Evolutionary conservation across 1,140 invertebrate species (phyloP).

Genomic region (Tribolium madens): DNA sequence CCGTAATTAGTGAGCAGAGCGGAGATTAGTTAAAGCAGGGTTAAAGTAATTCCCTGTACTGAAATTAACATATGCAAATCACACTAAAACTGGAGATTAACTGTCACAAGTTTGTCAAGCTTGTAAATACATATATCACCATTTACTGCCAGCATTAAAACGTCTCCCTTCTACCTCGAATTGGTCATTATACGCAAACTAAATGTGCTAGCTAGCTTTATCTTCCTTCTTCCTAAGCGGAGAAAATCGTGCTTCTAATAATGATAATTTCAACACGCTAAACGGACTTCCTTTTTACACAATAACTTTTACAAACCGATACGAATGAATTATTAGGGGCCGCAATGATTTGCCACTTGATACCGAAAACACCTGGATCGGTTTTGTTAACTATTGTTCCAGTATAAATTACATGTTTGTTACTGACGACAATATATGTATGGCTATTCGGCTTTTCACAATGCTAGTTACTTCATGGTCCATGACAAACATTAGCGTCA

Average conservation of each 20-base stretch:
- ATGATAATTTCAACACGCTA: constrained; percentile 1
- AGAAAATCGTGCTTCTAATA: constrained; percentile 3
- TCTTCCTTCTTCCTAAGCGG: constrained; percentile 10
- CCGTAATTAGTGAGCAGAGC: constrained; percentile 46
- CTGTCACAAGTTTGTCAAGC: constrained; percentile 60
- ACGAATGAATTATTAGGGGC: constrained; percentile 18
- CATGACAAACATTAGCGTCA: neutral
- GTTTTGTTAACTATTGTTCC: constrained; percentile 40
- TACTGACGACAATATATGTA: constrained; percentile 17
- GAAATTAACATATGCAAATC: constrained; percentile 61
- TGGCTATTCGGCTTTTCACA: constrained; percentile 11
- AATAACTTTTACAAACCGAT: constrained; percentile 5
- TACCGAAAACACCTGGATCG: constrained; percentile 36
- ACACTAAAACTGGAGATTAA: constrained; percentile 57
- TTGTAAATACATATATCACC: constrained; percentile 40
- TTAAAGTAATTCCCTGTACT: constrained; percentile 45
- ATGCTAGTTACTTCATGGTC: constrained; percentile 7
- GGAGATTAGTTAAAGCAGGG: constrained; percentile 49
- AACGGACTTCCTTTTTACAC: constrained; percentile 32
- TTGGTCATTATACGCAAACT: constrained; percentile 39
- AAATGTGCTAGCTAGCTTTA: constrained; percentile 5
- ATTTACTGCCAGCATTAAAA: constrained; percentile 26
- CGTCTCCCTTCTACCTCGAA: constrained; percentile 16
- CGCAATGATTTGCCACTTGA: constrained; percentile 30
- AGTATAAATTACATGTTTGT: constrained; percentile 31